Evolutionary conservation across 2,888 invertebrate genomes (phyloP), one percentile per base, ranked within the genome.

Genomic region (Aspidapion aeneum): DNA sequence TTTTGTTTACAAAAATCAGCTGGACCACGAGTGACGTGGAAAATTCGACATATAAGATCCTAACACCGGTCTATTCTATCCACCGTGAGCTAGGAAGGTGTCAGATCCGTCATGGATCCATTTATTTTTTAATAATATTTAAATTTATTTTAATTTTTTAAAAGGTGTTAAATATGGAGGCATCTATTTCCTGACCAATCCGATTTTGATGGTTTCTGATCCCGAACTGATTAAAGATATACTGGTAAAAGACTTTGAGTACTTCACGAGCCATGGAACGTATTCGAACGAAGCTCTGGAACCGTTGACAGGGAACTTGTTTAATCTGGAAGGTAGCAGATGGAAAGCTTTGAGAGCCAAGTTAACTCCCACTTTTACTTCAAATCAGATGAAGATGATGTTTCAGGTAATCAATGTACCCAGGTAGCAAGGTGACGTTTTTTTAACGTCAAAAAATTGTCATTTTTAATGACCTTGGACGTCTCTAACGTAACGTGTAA

Each of bases 161-260:
- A n/a, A 7, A 52, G 66, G 66, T 3, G 17, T 64, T 1, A 69
- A 66, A 63, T 65, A 72, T 58, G 69, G 65, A 5, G 73, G 73
- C 1, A 63, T 68, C 12, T 73, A 71, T 60, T 0, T 67, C 1
- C 84, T 86, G 65, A 78, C 82, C 1, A 54, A 21, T 18, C 71
- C 72, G 17, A 18, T 61, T 16, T 70, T 66, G 55, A 50, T 74
- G 1, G 68, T 70, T 7, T 59, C 71, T 5, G 71, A 72, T 61
- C 58, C 68, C 16, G 70, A 70, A 16, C 49, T 71, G 7, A 61
- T 73, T 5, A 74, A 74, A 61, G 78, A 81, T 57, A 78, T 88
- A 18, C 71, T 87, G 70, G 82, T 83, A 51, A 84, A 81, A 65
- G 86, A 87, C 69, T 88, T 86, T 65, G 19, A 20, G 1, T 57